Base-by-base conservation (phyloP, 2,797 vertebrate genomes). In the Menidia menidia region DNA sequence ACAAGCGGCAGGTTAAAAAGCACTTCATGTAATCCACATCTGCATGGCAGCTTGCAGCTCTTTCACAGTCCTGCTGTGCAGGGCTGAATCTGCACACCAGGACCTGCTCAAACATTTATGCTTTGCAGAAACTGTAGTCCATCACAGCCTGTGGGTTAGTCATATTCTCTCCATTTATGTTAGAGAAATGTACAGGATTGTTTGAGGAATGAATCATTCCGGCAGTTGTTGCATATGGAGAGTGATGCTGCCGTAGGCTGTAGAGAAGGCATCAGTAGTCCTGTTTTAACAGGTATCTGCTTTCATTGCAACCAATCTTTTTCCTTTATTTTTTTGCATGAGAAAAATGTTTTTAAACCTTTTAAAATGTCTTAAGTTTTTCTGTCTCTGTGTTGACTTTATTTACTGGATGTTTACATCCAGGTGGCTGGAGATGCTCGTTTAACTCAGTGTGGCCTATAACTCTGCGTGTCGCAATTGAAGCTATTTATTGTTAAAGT, bases 391-490 rank as follows among this genome's bases (percentile, higher is more conserved):
- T 35, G 31, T 30, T 61, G 48, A 25, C 25, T 55, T 0, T 64
- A 50, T 78, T 71, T 73, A 65, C 60, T 50, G 54, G 59, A 11
- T 44, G 43, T 77, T 68, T 39, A 51, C 60, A 42, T 56, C 71
- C 55, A 50, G 55, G 45, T 60, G 61, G 53, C 41, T 68, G 9
- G 71, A 48, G 52, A 44, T 43, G 66, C 6, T 64, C 10, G 14
- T 77, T 42, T 63, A 52, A 71, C 58, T 11, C 62, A 76, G 73
- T 72, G 69, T 77, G 71, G 68, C 16, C 35, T 19, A n/a, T 77
- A 75, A 61, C 54, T 62, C 32, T 39, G 31, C 66, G 63, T 55
- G 35, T 39, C 10, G 63, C 66, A 78, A 63, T 74, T 75, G 59
- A 74, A 35, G 53, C 13, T 66, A 19, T 52, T 72, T 68, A 44